Percentiles rank a stretch among this genome's conserved stretches.
Conservation (phyloP, 2,113 vertebrate species). For the Ailuropoda melanoleuca region DNA sequence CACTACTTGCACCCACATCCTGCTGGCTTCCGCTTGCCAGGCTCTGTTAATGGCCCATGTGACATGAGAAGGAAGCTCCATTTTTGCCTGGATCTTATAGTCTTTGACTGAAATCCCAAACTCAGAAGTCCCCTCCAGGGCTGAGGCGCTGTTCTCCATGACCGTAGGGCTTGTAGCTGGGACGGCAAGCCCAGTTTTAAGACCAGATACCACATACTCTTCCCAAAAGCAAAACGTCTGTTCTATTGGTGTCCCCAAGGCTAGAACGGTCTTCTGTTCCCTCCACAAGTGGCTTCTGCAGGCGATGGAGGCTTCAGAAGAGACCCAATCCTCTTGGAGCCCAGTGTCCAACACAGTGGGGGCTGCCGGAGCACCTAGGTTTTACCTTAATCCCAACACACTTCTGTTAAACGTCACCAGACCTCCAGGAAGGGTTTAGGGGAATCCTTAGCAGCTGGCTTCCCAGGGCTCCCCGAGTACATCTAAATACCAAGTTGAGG, state of each 20-base stretch:
- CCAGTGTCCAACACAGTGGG: not conserved
- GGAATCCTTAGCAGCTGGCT: not conserved
- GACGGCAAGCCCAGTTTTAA: not conserved
- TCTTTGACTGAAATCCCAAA: conserved; percentile 38
- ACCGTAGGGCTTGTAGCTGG: not conserved
- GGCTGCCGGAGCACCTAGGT: no score
- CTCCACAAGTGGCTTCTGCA: not conserved
- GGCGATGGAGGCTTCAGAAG: not conserved
- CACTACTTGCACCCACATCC: not conserved
- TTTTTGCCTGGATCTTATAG: not conserved
- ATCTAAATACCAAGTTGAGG: rapidly evolving
- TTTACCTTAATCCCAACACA: not conserved
- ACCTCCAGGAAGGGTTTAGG: not conserved
- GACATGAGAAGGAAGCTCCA: not conserved
- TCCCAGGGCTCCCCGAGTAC: not conserved
- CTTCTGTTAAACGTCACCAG: not conserved
- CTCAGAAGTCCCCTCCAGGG: not conserved
- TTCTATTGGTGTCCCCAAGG: not conserved
- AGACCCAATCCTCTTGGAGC: not conserved
- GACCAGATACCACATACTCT: not conserved
- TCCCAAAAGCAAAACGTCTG: not conserved
- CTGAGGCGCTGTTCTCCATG: not conserved
- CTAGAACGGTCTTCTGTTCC: not conserved
- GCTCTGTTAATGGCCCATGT: not conserved
- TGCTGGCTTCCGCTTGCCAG: not conserved